Evolutionary conservation across 64 coral and sea anemone species (phyloP).

Genomic region (Stichodactyla helianthus): DNA sequence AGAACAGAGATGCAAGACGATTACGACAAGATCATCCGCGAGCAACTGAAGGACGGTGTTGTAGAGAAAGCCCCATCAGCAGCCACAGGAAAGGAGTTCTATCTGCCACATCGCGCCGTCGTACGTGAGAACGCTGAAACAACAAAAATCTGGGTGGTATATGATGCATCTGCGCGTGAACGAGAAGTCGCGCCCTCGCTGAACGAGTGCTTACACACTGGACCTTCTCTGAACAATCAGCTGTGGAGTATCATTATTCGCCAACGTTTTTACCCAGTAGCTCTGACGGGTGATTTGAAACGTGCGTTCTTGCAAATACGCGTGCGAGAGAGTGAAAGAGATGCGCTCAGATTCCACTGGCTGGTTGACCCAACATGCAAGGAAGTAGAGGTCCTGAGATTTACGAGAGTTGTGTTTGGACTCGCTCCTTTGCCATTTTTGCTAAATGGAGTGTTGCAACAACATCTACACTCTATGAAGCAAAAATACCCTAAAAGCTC

Average conservation of each 20-base stretch:
- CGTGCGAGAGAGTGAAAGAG: conserved; percentile 29
- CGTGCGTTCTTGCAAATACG: conserved; percentile 52
- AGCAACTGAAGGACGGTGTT: conserved; percentile 11
- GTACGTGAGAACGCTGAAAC: not conserved
- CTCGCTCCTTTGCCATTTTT: conserved; percentile 35
- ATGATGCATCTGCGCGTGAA: conserved; percentile 25
- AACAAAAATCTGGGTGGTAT: not conserved
- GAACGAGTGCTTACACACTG: conserved; percentile 49
- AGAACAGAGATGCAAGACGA: not conserved
- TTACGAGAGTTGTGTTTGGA: conserved; percentile 42
- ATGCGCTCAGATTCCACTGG: conserved; percentile 59
- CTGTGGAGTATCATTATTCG: conserved; percentile 52
- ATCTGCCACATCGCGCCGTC: not conserved
- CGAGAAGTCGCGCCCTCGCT: conserved; percentile 13
- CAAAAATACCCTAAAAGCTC: not conserved
- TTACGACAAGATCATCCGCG: conserved; percentile 7
- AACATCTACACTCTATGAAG: conserved; percentile 22
- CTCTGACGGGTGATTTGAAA: conserved; percentile 25
- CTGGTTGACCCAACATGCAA: conserved; percentile 2
- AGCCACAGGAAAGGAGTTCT: conserved; percentile 7
- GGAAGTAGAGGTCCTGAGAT: conserved; percentile 22
- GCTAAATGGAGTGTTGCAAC: conserved; percentile 32
- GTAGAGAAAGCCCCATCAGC: conserved; percentile 4
- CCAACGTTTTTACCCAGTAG: conserved; percentile 50
- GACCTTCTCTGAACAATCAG: conserved; percentile 33